Evolutionary conservation across 2,888 invertebrate genomes (phyloP), one percentile per base, ranked within the genome.

Genomic region (Listrodromus nycthemerus): DNA sequence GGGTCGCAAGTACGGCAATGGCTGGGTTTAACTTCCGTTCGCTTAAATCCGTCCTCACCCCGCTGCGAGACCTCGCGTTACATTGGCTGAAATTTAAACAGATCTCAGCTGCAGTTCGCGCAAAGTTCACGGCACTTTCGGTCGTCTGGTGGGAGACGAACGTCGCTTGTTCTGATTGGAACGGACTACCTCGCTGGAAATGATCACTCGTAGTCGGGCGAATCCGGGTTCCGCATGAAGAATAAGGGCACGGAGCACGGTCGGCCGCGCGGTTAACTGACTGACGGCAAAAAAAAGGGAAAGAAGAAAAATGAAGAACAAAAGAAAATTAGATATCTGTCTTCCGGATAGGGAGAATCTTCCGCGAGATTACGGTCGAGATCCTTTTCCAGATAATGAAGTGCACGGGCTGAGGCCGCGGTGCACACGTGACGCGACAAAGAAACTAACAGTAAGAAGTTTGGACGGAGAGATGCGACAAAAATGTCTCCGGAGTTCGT

Each of bases 1-100:
- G 74, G 50, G 8, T 30, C 63, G 67, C 41, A 33, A 77, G 37
- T 63, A 77, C 21, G 61, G 37, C 21, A 19, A 37, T 19, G 69
- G 67, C 33, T 48, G 37, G 66, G 66, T 80, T 80, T 66, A 79
- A 71, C 79, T 80, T 80, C 55, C 65, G 65, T 45, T 66, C 65
- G 79, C 73, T 80, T 80, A 55, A 55, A 80, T 80, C 73, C 19
- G 45, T 50, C 52, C 71, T 58, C 48, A 21, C 16, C 52, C 63
- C 45, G 55, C 41, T 48, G 33, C 16, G 27, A 58, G n/a, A 45
- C 58, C 55, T 77, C 76, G 41, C 13, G 76, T 58, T 77, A 61
- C 61, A 63, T 66, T 67, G 55, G 66, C 66, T 48, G 65, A 21
- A 55, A 24, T 19, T 19, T 61, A 70, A 30, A 19, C 45, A 13